Evolutionary conservation across 2,888 invertebrate species (phyloP).

Genomic region (Cosmia trapezina): DNA sequence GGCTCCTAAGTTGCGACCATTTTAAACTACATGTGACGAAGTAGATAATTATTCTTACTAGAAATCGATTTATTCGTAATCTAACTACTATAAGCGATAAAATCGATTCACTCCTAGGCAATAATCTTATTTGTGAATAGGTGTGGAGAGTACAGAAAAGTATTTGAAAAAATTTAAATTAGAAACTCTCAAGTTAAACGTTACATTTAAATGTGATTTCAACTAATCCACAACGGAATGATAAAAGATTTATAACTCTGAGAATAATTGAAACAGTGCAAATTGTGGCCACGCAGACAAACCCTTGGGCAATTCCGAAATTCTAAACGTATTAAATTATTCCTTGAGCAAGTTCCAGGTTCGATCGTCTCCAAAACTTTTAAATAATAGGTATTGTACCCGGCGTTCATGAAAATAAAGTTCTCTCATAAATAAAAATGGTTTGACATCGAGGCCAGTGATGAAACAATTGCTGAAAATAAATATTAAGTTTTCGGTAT

Average conservation of each 20-base stretch:
- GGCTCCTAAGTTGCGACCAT: neutral
- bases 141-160: neutral
- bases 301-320: constrained; percentile 24
- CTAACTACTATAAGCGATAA: neutral
- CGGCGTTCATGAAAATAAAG: constrained; percentile 19
- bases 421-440: constrained; percentile 28
- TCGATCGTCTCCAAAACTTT: constrained; percentile 30
- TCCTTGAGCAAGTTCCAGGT: constrained; percentile 19
- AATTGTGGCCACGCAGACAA: constrained; percentile 4
- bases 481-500: constrained; percentile 15
- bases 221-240: constrained; percentile 24
- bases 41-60: neutral
- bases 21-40: neutral
- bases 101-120: neutral
- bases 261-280: constrained; percentile 48
- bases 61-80: neutral
- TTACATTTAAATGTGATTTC: constrained; percentile 25
- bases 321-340: constrained; percentile 42
- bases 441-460: neutral
- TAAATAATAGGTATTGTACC: constrained; percentile 10
- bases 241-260: constrained; percentile 46
- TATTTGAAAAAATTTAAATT: neutral
- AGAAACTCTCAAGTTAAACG: neutral
- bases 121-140: neutral
- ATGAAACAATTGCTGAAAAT: neutral